A percentile compares a stretch with the other conserved stretches of the same genome.
Evolutionary conservation across 2,888 invertebrate species (phyloP).

Genomic region (Heliconius sara): DNA sequence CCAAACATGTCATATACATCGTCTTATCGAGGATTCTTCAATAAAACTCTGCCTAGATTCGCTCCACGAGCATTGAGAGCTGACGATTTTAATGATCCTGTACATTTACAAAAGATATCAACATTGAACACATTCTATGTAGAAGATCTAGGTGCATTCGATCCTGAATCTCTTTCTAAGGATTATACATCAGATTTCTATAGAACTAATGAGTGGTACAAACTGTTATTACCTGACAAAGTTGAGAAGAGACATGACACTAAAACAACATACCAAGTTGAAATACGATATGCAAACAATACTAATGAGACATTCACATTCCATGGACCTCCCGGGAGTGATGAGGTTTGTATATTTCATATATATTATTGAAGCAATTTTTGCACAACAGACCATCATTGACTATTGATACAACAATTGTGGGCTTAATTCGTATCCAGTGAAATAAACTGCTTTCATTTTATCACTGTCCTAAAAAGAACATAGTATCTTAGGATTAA

Average conservation of each 20-base stretch:
- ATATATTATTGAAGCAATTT: neutral
- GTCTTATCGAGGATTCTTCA: slow-evolving; percentile 97
- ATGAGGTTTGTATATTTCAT: slow-evolving; percentile 84
- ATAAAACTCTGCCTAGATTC: slow-evolving; percentile 96
- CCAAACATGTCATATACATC: slow-evolving; percentile 97
- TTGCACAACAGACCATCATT: no score
- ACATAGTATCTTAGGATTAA: no score
- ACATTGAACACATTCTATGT: slow-evolving; percentile 96
- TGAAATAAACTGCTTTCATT: no score
- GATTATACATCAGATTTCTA: slow-evolving; percentile 97
- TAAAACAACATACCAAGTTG: slow-evolving; percentile 96
- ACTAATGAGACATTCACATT: slow-evolving; percentile 98
- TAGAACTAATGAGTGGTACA: slow-evolving; percentile 97
- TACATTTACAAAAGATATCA: slow-evolving; percentile 95
- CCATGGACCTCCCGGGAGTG: slow-evolving; percentile 95
- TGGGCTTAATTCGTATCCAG: no score
- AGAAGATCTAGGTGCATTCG: slow-evolving; percentile 93
- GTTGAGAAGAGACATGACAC: slow-evolving; percentile 93
- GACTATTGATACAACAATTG: no score
- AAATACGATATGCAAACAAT: slow-evolving; percentile 96
- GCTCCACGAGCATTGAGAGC: slow-evolving; percentile 96
- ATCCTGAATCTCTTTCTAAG: slow-evolving; percentile 89
- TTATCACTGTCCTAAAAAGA: no score
- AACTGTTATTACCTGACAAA: slow-evolving; percentile 94
- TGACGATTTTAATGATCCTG: slow-evolving; percentile 98